Evolutionary conservation across 2,797 vertebrate species (phyloP).

Genomic region (Hozukius guyotensis): DNA sequence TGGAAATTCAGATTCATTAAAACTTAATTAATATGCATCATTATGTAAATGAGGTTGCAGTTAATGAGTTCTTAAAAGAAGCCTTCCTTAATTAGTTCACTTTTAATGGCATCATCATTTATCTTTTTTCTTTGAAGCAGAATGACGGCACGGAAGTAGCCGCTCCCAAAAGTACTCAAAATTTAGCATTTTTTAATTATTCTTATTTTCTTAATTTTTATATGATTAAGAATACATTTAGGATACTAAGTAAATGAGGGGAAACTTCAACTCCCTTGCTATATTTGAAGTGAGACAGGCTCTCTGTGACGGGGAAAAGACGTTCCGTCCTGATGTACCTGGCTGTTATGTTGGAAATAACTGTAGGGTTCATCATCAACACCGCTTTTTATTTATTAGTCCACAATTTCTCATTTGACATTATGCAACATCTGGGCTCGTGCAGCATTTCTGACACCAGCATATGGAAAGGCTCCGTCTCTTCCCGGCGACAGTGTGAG

Average conservation of each 20-base stretch:
- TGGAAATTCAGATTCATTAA: conserved; percentile 99
- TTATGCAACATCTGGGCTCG: conserved; percentile 60
- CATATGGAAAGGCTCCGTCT: conserved; percentile 53
- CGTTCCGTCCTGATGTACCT: conserved; percentile 6
- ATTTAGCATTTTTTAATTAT: conserved; percentile 88
- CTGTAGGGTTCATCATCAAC: background rate
- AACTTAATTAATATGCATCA: conserved; percentile 99
- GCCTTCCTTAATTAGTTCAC: conserved; percentile 99
- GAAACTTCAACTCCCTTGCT: conserved; percentile 73
- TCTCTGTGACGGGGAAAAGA: conserved; percentile 26
- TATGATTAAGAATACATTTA: conserved; percentile 87
- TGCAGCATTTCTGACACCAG: conserved; percentile 39
- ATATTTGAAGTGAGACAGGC: conserved; percentile 50
- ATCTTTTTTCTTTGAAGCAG: conserved; percentile 99
- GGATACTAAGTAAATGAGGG: conserved; percentile 72
- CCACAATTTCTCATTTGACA: conserved; percentile 38
- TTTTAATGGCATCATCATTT: conserved; percentile 99
- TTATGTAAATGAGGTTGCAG: conserved; percentile 99
- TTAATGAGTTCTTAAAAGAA: conserved; percentile 99
- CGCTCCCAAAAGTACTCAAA: conserved; percentile 91
- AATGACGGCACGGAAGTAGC: conserved; percentile 95
- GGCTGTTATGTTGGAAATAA: background rate
- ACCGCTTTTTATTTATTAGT: conserved; percentile 34
- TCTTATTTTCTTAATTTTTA: conserved; percentile 91
- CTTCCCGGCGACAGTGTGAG: conserved; percentile 10